Conservation (phyloP, 2,797 vertebrate genomes). For the Mus minutoides region DNA sequence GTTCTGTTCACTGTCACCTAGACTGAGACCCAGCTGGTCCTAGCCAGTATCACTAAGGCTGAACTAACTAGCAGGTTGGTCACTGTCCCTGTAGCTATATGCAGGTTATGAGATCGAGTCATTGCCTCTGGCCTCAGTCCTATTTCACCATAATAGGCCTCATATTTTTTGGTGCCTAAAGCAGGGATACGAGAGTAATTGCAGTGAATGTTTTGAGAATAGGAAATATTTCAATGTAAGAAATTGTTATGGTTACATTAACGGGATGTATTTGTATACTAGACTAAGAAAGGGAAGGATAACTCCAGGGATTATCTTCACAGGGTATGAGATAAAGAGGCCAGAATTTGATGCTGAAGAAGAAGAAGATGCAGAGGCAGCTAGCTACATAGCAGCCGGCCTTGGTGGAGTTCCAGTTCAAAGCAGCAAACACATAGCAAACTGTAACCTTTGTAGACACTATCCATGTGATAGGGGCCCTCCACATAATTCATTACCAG, state of each 20-base stretch:
- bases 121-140: not conserved
- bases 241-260: not conserved
- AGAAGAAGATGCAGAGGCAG: not conserved
- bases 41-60: not conserved
- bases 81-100: not conserved
- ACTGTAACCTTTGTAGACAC: not conserved
- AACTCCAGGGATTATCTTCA: not conserved
- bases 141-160: not conserved
- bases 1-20: not conserved
- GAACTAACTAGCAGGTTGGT: not conserved
- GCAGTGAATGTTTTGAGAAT: not conserved
- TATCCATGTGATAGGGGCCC: not conserved
- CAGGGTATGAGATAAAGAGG: not conserved
- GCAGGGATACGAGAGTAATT: not conserved
- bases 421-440: not conserved
- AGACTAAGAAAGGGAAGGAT: not conserved
- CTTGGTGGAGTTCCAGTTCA: not conserved
- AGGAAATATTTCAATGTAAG: not conserved
- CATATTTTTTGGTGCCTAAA: not conserved
- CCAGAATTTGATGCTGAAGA: not conserved
- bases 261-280: not conserved
- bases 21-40: not conserved
- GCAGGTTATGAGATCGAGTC: not conserved
- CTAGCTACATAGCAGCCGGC: not conserved
- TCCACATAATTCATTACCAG: not conserved